Percentiles rank a stretch among this genome's conserved stretches.
phyloP scores from a whole-genome alignment of 2,113 vertebrate species.

The Montifringilla adamsi region DNA sequence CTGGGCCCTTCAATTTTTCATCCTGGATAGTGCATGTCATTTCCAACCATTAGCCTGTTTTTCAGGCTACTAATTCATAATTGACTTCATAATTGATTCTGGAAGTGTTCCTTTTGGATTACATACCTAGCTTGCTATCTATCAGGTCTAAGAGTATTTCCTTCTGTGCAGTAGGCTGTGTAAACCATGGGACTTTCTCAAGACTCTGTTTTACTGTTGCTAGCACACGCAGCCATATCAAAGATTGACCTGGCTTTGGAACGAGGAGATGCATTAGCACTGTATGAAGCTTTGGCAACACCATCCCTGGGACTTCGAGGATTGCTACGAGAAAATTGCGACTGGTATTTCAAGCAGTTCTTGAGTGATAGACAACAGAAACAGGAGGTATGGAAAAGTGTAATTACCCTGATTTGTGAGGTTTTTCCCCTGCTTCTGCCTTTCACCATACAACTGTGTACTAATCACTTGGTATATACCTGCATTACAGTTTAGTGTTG shows the following conservation, averaged over 20 bases:
- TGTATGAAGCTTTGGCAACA: conserved; percentile 78
- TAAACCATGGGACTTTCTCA: not conserved
- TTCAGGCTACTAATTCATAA: not conserved
- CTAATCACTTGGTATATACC: not conserved
- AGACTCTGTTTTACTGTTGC: not conserved
- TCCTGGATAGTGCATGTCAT: not conserved
- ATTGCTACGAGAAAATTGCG: conserved; percentile 83
- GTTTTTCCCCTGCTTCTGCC: not conserved
- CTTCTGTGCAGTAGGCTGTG: not conserved
- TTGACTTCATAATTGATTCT: not conserved
- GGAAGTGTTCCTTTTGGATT: not conserved
- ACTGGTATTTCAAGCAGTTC: conserved; percentile 96
- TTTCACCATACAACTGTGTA: not conserved
- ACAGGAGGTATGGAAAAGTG: conserved; percentile 76
- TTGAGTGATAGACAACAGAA: conserved; percentile 81
- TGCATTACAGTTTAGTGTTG: not conserved
- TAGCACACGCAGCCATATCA: conserved; percentile 81
- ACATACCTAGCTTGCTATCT: not conserved
- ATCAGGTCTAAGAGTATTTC: not conserved
- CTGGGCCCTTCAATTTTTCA: not conserved
- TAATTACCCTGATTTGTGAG: not conserved
- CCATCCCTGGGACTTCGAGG: conserved; percentile 82
- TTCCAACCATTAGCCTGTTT: not conserved
- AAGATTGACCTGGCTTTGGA: conserved; percentile 81
- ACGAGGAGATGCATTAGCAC: conserved; percentile 58